These are phyloP conservation scores for Psylliodes chrysocephalus DNA, from an alignment of 2,888 invertebrate species.

Conservation along the genomic window DNA sequence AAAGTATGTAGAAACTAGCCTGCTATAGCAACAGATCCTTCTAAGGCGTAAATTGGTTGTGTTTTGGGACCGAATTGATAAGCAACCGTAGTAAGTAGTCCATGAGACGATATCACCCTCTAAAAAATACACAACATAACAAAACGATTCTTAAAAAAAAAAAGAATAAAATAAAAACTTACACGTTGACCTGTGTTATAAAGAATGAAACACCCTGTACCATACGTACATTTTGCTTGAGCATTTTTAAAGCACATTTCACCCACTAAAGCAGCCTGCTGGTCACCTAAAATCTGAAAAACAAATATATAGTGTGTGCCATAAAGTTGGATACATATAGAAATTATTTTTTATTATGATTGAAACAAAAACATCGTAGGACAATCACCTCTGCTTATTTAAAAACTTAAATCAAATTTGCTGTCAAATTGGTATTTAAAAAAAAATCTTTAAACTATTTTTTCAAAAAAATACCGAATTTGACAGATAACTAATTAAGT, in stretches of 20 bases:
- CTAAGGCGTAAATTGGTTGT: slow-evolving; percentile 85
- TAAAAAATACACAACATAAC: slow-evolving; percentile 55
- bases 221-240: slow-evolving; percentile 93
- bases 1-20: slow-evolving; percentile 68
- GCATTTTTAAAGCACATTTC: slow-evolving; percentile 90
- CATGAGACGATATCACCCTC: slow-evolving; percentile 87
- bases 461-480: too few species aligned
- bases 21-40: slow-evolving; percentile 90
- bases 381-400: too few species aligned
- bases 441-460: too few species aligned
- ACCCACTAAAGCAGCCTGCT: slow-evolving; percentile 93
- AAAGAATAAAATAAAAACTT: slow-evolving; percentile 47
- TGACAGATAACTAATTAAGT: too few species aligned
- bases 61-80: slow-evolving; percentile 85
- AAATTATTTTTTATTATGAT: too few species aligned
- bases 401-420: too few species aligned
- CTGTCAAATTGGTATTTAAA: too few species aligned
- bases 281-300: slow-evolving; percentile 88
- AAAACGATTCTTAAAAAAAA: neutral
- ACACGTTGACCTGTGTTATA: slow-evolving; percentile 88
- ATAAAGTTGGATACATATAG: too few species aligned
- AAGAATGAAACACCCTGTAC: slow-evolving; percentile 94
- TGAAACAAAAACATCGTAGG: too few species aligned
- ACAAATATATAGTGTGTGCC: too few species aligned
- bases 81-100: slow-evolving; percentile 90